Percentiles rank a stretch among this genome's conserved stretches.
Evolutionary conservation across 1,140 invertebrate species (phyloP).

Genomic region (Ooceraea biroi): DNA sequence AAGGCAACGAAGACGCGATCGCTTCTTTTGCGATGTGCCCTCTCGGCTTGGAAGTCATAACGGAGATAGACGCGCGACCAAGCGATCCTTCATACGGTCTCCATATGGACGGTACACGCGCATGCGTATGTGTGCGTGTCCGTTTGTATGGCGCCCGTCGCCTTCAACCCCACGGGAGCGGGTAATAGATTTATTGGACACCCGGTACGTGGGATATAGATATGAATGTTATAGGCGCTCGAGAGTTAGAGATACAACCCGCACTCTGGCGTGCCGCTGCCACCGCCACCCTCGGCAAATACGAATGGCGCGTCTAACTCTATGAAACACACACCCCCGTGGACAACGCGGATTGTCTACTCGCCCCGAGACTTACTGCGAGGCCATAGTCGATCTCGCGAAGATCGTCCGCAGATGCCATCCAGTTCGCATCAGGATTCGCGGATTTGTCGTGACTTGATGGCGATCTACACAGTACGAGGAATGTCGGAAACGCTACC

Average conservation of each 20-base stretch:
- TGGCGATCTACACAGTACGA: background rate
- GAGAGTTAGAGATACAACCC: constrained; percentile 79
- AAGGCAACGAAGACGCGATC: constrained; percentile 68
- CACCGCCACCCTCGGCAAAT: constrained; percentile 70
- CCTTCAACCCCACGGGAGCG: constrained; percentile 78
- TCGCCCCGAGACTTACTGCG: background rate
- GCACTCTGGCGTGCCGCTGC: constrained; percentile 55
- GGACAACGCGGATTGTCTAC: constrained; percentile 28
- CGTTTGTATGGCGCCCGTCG: constrained; percentile 67
- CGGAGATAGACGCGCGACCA: constrained; percentile 80
- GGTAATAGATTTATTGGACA: constrained; percentile 86
- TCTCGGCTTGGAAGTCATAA: constrained; percentile 78
- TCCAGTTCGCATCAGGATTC: background rate
- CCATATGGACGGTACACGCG: constrained; percentile 29
- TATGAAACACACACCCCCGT: constrained; percentile 72
- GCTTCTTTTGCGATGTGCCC: constrained; percentile 64
- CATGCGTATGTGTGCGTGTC: constrained; percentile 52
- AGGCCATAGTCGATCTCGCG: background rate
- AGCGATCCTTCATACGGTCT: constrained; percentile 78
- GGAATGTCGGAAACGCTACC: too few species aligned
- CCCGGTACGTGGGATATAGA: constrained; percentile 83
- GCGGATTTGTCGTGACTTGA: background rate
- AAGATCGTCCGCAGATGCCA: background rate
- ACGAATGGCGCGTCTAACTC: constrained; percentile 79
- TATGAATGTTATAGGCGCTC: constrained; percentile 80